phyloP scores from a whole-genome alignment of 2,113 vertebrate species.

The Archilochus colubris region DNA sequence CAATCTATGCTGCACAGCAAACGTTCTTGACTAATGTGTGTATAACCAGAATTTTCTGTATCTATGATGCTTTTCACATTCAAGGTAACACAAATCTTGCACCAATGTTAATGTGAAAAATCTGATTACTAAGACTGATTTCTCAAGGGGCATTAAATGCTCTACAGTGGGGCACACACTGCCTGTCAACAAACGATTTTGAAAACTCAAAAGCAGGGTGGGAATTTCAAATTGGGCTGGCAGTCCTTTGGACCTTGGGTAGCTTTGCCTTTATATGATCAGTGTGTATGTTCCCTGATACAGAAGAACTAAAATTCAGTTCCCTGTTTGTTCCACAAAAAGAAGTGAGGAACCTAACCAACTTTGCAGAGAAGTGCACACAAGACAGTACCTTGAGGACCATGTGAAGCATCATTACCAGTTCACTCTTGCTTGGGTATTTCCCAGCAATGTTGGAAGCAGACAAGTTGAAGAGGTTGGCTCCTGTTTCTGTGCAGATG shows the following conservation, averaged over 20 bases:
- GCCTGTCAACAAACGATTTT: background rate
- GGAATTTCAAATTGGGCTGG: background rate
- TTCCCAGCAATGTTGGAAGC: conserved; percentile 76
- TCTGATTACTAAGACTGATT: background rate
- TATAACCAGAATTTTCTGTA: conserved; percentile 23
- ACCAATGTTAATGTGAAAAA: conserved; percentile 18
- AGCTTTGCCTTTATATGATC: background rate
- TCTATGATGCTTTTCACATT: conserved; percentile 19
- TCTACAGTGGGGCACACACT: background rate
- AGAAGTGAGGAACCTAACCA: background rate
- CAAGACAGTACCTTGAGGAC: conserved; percentile 79
- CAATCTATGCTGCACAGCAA: background rate
- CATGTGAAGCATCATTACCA: conserved; percentile 82
- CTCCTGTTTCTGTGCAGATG: conserved; percentile 86
- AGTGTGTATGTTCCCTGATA: fast-evolving
- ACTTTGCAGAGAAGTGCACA: background rate
- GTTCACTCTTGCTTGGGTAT: conserved; percentile 73
- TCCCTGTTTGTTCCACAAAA: background rate
- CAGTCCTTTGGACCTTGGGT: background rate
- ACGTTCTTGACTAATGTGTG: conserved; percentile 40
- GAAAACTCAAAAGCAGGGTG: background rate
- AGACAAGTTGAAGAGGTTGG: conserved; percentile 86
- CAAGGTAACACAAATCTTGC: background rate
- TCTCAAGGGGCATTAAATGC: background rate
- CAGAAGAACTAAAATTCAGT: background rate